Base-by-base conservation (phyloP, 1,140 invertebrate species). In the Helicoverpa zea region DNA sequence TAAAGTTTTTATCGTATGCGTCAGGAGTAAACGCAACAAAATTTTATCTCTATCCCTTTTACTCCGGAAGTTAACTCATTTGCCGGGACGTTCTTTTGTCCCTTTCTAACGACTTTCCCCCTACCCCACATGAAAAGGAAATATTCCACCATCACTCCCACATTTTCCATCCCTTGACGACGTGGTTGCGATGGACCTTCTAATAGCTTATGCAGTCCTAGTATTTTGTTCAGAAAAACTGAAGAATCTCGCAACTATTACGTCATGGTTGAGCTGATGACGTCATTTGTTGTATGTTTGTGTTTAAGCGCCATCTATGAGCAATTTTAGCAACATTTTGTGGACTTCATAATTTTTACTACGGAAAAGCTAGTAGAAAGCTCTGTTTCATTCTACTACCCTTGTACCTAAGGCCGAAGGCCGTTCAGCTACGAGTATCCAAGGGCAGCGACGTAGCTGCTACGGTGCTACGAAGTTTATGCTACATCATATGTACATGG, bases 181-280 rank as follows among this genome's bases (percentile, higher is more conserved):
- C 1, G 11, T 29, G 3, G 12, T 49, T 16, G 35, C 35, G 35
- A 35, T 66, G 63, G 10, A 66, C 3, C 5, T 5, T 49, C 63
- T 66, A 18, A 16, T 23, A 3, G 2, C 47, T 49, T 66, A 47
- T 66, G 63, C n/a, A 12, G 2, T 47, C 63, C 43, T 66, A 49
- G 35, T 66, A 66, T 10, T 49, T 66, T 66, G 14, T 49, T 49
- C 35, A n/a, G 16, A 12, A 66, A 66, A 18, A n/a, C 30, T 49
- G 63, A 66, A 66, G 12, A 66, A n/a, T 66, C 16, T 43, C 16
- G 35, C 63, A 49, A 49, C 43, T 66, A 47, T 66, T 49, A 47
- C 63, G 63, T 66, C 63, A 66, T 66, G 35, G 7, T 7, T 35
- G 35, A 35, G 35, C n/a, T 49, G 9, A 10, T 66, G 63, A 66